Conservation (phyloP, 2,113 vertebrate genomes). For the Salminus brasiliensis region DNA sequence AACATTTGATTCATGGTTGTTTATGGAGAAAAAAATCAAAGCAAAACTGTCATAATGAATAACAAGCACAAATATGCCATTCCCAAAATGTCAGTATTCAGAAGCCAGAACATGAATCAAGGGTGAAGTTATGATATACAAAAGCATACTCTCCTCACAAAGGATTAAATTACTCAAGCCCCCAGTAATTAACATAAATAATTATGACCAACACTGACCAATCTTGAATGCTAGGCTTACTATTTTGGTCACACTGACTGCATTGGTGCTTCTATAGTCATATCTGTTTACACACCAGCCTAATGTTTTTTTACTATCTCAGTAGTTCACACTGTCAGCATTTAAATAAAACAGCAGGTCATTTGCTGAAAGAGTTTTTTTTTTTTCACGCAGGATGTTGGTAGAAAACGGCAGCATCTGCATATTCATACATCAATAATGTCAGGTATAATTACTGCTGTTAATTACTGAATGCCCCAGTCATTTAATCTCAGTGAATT, state of each 20-base stretch:
- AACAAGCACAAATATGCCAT: neutral
- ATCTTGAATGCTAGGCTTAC: neutral
- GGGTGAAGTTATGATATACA: neutral
- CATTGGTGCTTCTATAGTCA: neutral
- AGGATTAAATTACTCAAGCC: neutral
- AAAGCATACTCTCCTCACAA: neutral
- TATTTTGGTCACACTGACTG: neutral
- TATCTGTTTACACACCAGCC: neutral
- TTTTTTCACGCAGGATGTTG: constrained; percentile 6
- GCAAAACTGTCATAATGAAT: neutral
- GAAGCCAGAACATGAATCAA: neutral
- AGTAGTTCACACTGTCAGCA: neutral
- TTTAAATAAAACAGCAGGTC: too few relatives aligned
- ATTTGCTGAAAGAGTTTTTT: neutral
- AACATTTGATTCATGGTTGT: constrained; percentile 7
- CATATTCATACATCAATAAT: neutral
- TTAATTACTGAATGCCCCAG: neutral
- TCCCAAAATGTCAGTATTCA: neutral
- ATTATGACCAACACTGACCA: neutral
- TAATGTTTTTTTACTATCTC: neutral
- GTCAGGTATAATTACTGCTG: neutral
- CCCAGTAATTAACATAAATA: neutral
- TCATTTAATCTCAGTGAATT: neutral
- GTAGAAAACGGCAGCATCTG: neutral
- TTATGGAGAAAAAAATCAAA: neutral